Conservation (phyloP, 2,113 vertebrate species). For the Emydocephalus ijimae region DNA sequence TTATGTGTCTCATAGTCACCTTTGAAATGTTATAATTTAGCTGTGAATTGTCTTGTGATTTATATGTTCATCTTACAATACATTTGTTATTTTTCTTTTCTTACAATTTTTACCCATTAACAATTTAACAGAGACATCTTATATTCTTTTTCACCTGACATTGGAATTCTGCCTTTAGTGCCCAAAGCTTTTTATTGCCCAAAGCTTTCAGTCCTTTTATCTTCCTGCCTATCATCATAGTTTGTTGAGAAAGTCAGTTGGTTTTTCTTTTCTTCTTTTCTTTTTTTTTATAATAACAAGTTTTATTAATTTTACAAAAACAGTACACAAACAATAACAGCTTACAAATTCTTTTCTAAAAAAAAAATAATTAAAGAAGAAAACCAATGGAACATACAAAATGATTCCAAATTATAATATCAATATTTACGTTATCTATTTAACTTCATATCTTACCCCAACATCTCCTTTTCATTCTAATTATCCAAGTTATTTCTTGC, state of each 20-base stretch:
- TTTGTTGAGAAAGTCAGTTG: background rate
- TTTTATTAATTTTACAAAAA: no score
- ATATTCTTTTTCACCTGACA: background rate
- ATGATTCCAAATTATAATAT: no score
- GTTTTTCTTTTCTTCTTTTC: background rate
- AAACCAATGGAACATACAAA: no score
- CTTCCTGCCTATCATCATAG: background rate
- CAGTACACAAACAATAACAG: no score
- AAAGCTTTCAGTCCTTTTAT: background rate
- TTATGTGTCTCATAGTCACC: background rate
- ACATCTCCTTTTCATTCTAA: no score
- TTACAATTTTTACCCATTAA: background rate
- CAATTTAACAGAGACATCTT: background rate
- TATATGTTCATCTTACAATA: background rate
- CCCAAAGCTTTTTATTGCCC: background rate
- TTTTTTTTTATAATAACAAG: background rate
- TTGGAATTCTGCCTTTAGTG: background rate
- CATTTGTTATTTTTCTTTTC: background rate
- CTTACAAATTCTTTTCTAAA: no score
- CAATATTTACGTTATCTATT: no score
- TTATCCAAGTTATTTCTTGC: no score
- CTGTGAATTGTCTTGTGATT: background rate
- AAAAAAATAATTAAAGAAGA: no score
- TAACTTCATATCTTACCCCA: no score
- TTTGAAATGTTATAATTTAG: background rate